Evolutionary conservation across 2,888 invertebrate genomes (phyloP).

Genomic region (Limnephilus auricula): DNA sequence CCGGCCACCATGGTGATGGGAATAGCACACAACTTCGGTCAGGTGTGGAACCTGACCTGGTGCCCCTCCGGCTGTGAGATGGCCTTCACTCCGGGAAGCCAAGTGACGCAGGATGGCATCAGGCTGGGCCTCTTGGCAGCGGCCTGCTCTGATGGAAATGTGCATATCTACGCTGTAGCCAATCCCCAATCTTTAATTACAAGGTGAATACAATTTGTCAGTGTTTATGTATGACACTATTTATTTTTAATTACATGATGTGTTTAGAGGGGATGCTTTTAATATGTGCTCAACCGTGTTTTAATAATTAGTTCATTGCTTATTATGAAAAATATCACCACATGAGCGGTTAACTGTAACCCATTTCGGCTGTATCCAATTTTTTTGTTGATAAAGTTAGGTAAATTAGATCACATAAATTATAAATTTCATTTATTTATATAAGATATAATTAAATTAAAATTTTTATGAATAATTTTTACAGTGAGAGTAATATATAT

Average conservation of each 20-base stretch:
- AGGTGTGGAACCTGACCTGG: conserved; percentile 85
- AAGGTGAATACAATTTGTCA: conserved; percentile 62
- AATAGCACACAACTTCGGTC: conserved; percentile 81
- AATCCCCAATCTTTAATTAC: conserved; percentile 72
- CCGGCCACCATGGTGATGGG: conserved; percentile 76
- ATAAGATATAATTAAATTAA: too few species aligned
- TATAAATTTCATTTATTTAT: neutral
- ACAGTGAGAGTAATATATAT: conserved; percentile 72
- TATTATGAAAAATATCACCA: neutral
- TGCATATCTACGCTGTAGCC: conserved; percentile 81
- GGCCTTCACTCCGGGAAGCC: conserved; percentile 69
- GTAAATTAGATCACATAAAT: neutral
- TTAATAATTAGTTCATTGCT: neutral
- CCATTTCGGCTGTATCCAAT: too few species aligned
- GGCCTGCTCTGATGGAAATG: conserved; percentile 82
- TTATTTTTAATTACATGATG: neutral
- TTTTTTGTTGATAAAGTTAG: too few species aligned
- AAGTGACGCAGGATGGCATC: neutral
- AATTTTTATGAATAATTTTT: conserved; percentile 60
- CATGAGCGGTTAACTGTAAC: too few species aligned
- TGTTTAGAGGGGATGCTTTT: neutral
- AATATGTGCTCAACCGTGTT: neutral
- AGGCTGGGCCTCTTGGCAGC: conserved; percentile 83
- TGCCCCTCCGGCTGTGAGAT: conserved; percentile 85
- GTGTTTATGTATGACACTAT: neutral